Evolutionary conservation across 1,140 invertebrate genomes (phyloP).

Genomic region (Sinella curviseta): DNA sequence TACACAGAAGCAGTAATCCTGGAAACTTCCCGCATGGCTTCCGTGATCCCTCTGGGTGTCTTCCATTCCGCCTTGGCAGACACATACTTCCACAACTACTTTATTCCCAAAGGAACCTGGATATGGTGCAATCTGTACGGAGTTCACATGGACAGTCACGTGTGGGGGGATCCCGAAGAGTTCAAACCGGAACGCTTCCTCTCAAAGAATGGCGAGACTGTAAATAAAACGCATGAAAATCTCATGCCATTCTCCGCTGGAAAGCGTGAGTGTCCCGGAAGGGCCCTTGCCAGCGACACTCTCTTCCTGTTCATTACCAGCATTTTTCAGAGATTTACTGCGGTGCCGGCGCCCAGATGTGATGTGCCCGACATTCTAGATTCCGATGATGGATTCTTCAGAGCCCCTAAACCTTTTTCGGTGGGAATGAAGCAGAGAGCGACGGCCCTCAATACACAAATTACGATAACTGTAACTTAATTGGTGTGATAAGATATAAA

Average conservation of each 20-base stretch:
- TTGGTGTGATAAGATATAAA: too few species aligned
- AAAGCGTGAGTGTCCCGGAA: conserved; percentile 50
- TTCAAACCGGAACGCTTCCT: conserved; percentile 78
- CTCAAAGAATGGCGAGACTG: conserved; percentile 61
- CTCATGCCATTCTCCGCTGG: conserved; percentile 77
- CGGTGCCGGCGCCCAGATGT: conserved; percentile 24
- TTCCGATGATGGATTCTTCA: conserved; percentile 19
- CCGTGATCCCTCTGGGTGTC: background rate
- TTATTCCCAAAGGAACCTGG: conserved; percentile 80
- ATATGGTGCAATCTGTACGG: conserved; percentile 77
- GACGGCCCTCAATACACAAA: background rate
- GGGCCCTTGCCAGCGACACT: conserved; percentile 50
- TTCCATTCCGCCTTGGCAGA: conserved; percentile 18
- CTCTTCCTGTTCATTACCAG: conserved; percentile 51
- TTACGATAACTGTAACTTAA: background rate
- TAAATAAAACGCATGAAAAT: conserved; percentile 62
- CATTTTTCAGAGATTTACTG: conserved; percentile 48
- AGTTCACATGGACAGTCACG: conserved; percentile 69
- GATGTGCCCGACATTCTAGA: background rate
- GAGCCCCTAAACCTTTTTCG: background rate
- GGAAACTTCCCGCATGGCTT: background rate
- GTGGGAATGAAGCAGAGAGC: background rate
- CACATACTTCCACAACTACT: conserved; percentile 53
- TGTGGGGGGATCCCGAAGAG: conserved; percentile 68
- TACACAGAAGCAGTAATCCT: conserved; percentile 33